Percentiles rank a stretch among this genome's conserved stretches.
Evolutionary conservation across 2,888 invertebrate species (phyloP).

Genomic region (Pyralis farinalis): DNA sequence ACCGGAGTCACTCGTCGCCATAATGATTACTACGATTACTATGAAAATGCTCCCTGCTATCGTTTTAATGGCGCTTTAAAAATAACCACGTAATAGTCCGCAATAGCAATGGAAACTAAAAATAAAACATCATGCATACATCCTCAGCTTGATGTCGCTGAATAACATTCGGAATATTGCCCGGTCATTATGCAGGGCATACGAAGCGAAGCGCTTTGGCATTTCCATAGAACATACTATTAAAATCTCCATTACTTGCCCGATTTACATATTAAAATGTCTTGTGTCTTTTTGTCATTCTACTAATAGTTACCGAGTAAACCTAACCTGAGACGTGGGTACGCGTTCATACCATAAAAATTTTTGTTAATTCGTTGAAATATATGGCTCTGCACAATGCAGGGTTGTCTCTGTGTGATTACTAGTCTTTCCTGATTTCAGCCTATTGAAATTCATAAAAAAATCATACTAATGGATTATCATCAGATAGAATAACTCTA

Average conservation of each 20-base stretch:
- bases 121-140: slow-evolving; percentile 45
- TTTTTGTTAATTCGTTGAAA: slow-evolving; percentile 1
- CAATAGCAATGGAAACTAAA: slow-evolving; percentile 48
- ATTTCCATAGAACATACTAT: slow-evolving; percentile 44
- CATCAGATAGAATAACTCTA: too few relatives aligned
- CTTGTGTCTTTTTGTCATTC: slow-evolving; percentile 20
- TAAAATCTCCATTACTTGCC: slow-evolving; percentile 32
- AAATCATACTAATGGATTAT: too few relatives aligned
- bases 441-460: too few relatives aligned
- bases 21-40: slow-evolving; percentile 50
- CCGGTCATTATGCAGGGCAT: slow-evolving; percentile 34
- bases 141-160: slow-evolving; percentile 33
- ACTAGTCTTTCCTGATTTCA: too few relatives aligned
- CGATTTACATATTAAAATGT: slow-evolving; percentile 30
- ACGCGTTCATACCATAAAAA: not conserved
- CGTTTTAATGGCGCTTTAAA: slow-evolving; percentile 51
- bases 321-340: not conserved
- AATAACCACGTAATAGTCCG: slow-evolving; percentile 54
- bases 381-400: not conserved
- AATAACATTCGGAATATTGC: slow-evolving; percentile 50
- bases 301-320: slow-evolving; percentile 2
- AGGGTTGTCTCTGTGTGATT: too few relatives aligned
- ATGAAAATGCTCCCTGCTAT: slow-evolving; percentile 51
- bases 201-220: slow-evolving; percentile 27
- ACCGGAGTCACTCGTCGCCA: slow-evolving; percentile 18